Base-by-base conservation (phyloP, 2,797 vertebrate genomes). In the Rousettus madagascariensis region DNA sequence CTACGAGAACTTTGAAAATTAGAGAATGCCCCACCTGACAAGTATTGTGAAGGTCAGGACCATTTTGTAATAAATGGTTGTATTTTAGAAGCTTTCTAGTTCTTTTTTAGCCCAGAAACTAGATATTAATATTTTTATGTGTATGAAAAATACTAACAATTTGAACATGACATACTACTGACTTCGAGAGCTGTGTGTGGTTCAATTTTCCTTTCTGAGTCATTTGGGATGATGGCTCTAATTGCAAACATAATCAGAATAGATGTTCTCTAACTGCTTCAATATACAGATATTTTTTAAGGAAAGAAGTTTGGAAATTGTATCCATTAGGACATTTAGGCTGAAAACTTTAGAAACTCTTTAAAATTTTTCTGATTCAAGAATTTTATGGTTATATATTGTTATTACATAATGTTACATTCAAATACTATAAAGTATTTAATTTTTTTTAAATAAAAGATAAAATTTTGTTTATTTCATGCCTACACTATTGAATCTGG, bases 101-200 rank as follows among this genome's bases (percentile, higher is more conserved):
- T 92, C 0, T 43, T n/a, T 94, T 94, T 79, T 51, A 33, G n/a
- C n/a, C 28, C 24, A 30, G 22, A 75, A 61, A 36, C 4, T 85
- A 36, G 51, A 57, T 41, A 12, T 36, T 53, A 53, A n/a, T 17
- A 82, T 74, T 90, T 95, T 84, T 63, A 8, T 6, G 51, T 12
- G 55, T 59, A 92, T 90, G 61, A 71, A 85, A 94, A 91, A 95
- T 24, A 53, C 9, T 33, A 26, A 71, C n/a, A 92, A 51, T 65
- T 26, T 74, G 43, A 68, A 75, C 20, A 61, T 24, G 13, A 79
- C 46, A 68, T 71, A 84, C 41, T 96, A 84, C 41, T 96, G 12
- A 79, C 38, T 53, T 68, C 84, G 65, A 36, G 24, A 93, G 33
- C 8, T 53, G 2, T 13, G 41, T 2, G 13, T 51, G 13, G 77